Base-by-base conservation (phyloP, 1,140 invertebrate genomes). In the Drosophila rhopaloa region DNA sequence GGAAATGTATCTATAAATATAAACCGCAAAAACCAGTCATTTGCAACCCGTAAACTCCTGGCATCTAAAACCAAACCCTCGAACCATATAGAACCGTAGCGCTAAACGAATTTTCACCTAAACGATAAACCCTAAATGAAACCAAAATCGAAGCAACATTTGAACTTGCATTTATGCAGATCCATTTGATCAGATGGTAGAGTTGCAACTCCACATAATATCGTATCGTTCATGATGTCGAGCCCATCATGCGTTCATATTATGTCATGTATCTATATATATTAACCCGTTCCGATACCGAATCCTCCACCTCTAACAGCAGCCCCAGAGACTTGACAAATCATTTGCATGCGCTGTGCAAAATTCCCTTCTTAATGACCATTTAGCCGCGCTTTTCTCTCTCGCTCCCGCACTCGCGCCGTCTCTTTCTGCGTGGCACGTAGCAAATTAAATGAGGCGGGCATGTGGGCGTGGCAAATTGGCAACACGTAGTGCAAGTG, bases 181-280 rank as follows among this genome's bases (percentile, higher is more conserved):
- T 81, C 81, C 84, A 88, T 88, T 78, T 81, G 75, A 91, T 81
- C 86, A 89, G 90, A 91, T 91, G 90, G 90, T 91, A 89, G 90
- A 91, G 86, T 91, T 91, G 90, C 90, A 91, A 91, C 90, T 91
- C 90, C 90, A 91, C 90, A 91, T 91, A 91, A 91, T 91, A 91
- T 88, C 84, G 84, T 89, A 89, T 81, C 84, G 84, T 73, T 79
- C 76, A 79, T 79, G 76, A 79, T 79, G 76, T 79, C 76, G 75
- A 65, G 66, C 59, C 79, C 85, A 90, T 90, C 80, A 90, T 84
- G 84, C 84, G 84, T 89, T 89, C 84, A 89, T 89, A 89, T 89
- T 89, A 89, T 89, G 84, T 76, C 84, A 79, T 66, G 47, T 75
- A 66, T 77, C 58, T 76, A 71, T 51, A 53, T 71, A 53, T 66